Base-by-base conservation (phyloP, 2,888 invertebrate genomes). In the Zygogramma bicolorata region DNA sequence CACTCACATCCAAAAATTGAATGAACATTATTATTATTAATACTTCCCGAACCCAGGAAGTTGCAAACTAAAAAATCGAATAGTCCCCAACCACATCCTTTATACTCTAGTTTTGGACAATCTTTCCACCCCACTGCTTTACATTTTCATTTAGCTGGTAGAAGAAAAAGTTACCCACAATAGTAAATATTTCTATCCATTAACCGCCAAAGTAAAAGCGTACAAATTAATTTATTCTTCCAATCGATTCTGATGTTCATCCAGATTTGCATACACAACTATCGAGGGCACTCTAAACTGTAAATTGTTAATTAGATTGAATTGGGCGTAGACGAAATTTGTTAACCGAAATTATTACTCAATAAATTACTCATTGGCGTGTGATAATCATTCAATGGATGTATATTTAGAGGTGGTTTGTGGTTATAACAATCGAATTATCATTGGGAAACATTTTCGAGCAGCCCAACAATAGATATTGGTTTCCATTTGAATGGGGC, bases 301-400 rank as follows among this genome's bases (percentile, higher is more conserved):
- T 25, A 25, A 53, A 53, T 13, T 53, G 53, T 49, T 10, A 53
- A 53, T 53, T 53, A 22, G 22, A 53, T 53, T 2, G 53, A 22
- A 53, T 10, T 53, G 25, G 53, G 53, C 53, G 53, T 53, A 25
- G 22, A 53, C 25, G 53, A 25, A n/a, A 53, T 53, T 53, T 53
- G 53, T 25, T 22, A 15, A 53, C 53, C 53, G 4, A 53, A 22
- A 53, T 53, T 53, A 25, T 49, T 10, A n/a, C 25, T 53, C 22
- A 25, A 25, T 53, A 53, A 53, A 53, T 53, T 25, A 53, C 53
- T 25, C 53, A 53, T 53, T 53, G 53, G 25, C 53, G 7, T 3
- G 25, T 22, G 25, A 53, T 53, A 53, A 10, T 46, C 18, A 46
- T 46, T 15, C 20, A 18, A 15, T 46, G 46, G 46, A 18, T 18